Evolutionary conservation across 2,113 vertebrate species (phyloP), one percentile per base, ranked within the genome.

Genomic region (Catharus minimus): DNA sequence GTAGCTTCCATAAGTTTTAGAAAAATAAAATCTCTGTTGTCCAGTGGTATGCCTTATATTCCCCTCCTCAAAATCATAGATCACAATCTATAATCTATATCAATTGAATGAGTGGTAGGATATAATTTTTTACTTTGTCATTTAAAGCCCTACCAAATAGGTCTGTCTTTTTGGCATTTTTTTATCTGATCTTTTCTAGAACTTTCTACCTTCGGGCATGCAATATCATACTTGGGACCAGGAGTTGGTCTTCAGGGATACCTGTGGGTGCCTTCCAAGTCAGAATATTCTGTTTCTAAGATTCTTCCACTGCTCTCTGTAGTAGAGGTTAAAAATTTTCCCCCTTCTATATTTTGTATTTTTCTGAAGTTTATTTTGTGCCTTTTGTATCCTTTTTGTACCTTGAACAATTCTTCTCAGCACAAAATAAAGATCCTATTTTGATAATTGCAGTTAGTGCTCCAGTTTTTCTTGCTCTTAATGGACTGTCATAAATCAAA

Each of bases 401-500:
- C 44, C 30, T 55, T 6, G 1, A 62, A 39, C 67, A 92, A 77
- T 77, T 91, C 15, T 56, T 73, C 38, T 79, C 44, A 62, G 43
- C 13, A 79, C 11, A 80, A 91, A 94, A 77, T 39, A 4, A 80
- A 91, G 41, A 88, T 71, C 5, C 3, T 56, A 13, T 50, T 72
- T 86, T 64, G 41, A 68, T 90, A 88, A 74, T 10, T 86, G 60
- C 57, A 75, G n/a, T 64, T 67, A 73, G 36, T 46, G 64, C 32
- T 82, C 43, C 28, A 39, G 14, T 49, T 67, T 72, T 85, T 68
- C 64, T 64, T 15, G 1, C 26, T 81, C 21, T 64, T 86, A 77
- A 64, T 74, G 50, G 44, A 53, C 57, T 74, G 26, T 46, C 65
- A 89, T 95, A 89, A 94, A 95, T 95, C 85, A 92, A 71, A 82